Conservation (phyloP, 2,888 invertebrate species). For the Eupithecia centaureata region DNA sequence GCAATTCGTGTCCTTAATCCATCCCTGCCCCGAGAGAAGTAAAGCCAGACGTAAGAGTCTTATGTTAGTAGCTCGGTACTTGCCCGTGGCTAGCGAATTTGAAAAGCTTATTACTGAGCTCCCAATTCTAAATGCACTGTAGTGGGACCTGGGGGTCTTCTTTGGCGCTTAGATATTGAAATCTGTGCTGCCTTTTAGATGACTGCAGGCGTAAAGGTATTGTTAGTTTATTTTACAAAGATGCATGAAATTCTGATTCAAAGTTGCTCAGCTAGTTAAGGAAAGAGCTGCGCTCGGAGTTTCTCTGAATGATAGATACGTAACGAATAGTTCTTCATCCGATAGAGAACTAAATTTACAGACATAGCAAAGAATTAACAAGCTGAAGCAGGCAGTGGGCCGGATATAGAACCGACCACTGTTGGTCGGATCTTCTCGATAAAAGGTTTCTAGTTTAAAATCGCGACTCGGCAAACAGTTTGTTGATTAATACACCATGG, state of each 20-base stretch:
- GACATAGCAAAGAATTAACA: too few relatives aligned
- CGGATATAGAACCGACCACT: too few relatives aligned
- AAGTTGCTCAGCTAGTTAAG: too few relatives aligned
- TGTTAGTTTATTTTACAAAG: not conserved
- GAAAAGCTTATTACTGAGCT: conserved; percentile 53
- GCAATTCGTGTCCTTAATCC: conserved; percentile 25
- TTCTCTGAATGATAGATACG: too few relatives aligned
- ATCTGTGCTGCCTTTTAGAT: conserved; percentile 13
- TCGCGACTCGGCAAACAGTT: too few relatives aligned
- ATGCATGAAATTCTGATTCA: not conserved
- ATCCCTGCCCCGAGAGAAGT: conserved; percentile 38
- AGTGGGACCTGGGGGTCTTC: conserved; percentile 33
- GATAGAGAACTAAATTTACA: too few relatives aligned
- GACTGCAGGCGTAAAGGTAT: not conserved
- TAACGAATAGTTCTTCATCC: too few relatives aligned
- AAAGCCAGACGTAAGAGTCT: conserved; percentile 59
- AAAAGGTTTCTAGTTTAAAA: too few relatives aligned
- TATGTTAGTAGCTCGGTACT: conserved; percentile 54
- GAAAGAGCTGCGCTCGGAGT: too few relatives aligned
- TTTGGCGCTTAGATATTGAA: conserved; percentile 24
- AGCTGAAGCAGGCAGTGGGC: too few relatives aligned
- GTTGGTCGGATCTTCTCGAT: too few relatives aligned
- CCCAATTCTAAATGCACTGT: conserved; percentile 43
- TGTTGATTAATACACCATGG: too few relatives aligned
- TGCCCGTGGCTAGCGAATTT: conserved; percentile 49